Base-by-base conservation (phyloP, 2,113 vertebrate genomes). In the Gorilla gorilla region DNA sequence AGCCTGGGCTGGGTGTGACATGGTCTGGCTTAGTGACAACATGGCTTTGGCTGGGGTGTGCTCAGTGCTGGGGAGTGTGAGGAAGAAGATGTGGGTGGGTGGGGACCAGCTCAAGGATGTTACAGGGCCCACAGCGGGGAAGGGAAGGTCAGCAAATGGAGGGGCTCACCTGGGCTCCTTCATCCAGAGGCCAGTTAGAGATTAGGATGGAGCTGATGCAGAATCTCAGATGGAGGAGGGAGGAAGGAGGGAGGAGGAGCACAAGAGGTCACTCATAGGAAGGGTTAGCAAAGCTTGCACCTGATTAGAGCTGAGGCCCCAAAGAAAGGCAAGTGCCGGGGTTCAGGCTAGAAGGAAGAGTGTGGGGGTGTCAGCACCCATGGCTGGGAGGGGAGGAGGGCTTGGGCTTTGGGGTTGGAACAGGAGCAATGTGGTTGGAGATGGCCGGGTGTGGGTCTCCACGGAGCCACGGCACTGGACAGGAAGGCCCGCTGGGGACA, bases 401-500 rank as follows among this genome's bases (percentile, higher is more conserved):
- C 23, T 43, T 16, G 81, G 81, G 17, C 30, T 45, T 50, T 8
- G 13, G 32, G 85, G 35, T 59, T 59, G 22, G 13, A 50, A 45
- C 35, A 55, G 57, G 48, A 25, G n/a, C 7, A 2, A 2, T 32
- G 11, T 16, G 1, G 3, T 16, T 17, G 35, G 38, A 68, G 45
- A 23, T 11, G 45, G 23, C 6, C 70, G 32, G 18, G 43, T 6
- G 7, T 8, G 43, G n/a, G 35, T 13, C 48, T 70, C 30, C 2
- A 4, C 12, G 30, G 80, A 48, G 6, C 6, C 0, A 0, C 43
- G 8, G 25, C 27, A 52, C 12, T 0, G 0, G 48, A 14, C 12
- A 25, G 59, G n/a, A 38, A n/a, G 25, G 73, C 59, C 6, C 9
- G 30, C 52, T 6, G 13, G 0, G 25, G 52, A 61, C 5, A 3